Base-by-base conservation (phyloP, 2,797 vertebrate species). In the Acanthurus lineatus region DNA sequence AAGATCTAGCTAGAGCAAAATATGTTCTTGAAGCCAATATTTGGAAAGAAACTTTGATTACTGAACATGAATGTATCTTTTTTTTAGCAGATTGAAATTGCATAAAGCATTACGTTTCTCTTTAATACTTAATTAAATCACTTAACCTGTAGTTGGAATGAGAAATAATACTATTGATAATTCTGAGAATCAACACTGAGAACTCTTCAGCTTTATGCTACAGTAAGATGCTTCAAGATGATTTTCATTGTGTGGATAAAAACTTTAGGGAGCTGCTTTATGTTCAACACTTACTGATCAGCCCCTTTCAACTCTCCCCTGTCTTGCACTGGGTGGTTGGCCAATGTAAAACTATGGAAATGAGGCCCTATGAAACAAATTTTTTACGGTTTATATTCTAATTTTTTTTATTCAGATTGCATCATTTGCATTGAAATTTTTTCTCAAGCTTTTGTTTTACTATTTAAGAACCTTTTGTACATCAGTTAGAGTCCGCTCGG, bases 1-100 rank as follows among this genome's bases (percentile, higher is more conserved):
- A 44, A 32, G 19, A 47, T 69, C 32, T 17, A 44, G 12, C 10
- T 40, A 2, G 5, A 19, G 25, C 44, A 1, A 14, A 60, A 58
- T 44, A 22, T 32, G 22, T 32, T 71, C n/a, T 59, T 38, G 11
- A 72, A 60, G 9, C 28, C 9, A 48, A 40, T 54, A 42, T 67
- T 63, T 64, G 6, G 2, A 14, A 51, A 2, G 3, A 4, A 32
- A 6, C 42, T 56, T 35, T 35, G 32, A 20, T 14, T 48, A 5
- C 7, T 35, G 3, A 35, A 35, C 32, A 35, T 35, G 32, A 35
- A 6, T 35, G 32, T 35, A 6, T 35, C 1, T 10, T 22, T 54
- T 56, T 16, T 54, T 56, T 16, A 19, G 19, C 19, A 14, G 6
- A 14, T 14, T 5, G 2, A 28, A 54, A 44, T 44, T 8, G 16